Base-by-base conservation (phyloP, 2,888 invertebrate genomes). In the Lutraria lutraria region DNA sequence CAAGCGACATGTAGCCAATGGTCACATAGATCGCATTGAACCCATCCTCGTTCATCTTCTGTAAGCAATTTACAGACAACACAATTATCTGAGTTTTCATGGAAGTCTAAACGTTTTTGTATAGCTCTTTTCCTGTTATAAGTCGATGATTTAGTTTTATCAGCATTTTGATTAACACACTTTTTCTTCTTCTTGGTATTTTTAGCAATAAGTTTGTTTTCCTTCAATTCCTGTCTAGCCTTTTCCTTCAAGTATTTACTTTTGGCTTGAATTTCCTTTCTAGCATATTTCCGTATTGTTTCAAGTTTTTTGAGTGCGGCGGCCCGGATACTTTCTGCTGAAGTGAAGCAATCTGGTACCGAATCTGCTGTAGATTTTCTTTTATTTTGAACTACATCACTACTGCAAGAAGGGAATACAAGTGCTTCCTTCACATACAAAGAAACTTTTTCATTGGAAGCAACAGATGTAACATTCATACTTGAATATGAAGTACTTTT, bases 321-420 rank as follows among this genome's bases (percentile, higher is more conserved):
- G 4, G 21, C 72, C 19, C 85, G 34, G 19, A 89, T 88, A 25
- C 29, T 54, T 29, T 89, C 87, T 19, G 43, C 21, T 88, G 88
- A 88, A 29, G 85, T 88, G 34, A 85, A 72, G 53, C 85, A 79
- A 31, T 85, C 88, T n/a, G 88, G 82, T 25, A 85, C 76, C 21
- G 63, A 25, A 52, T 43, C 8, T 25, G 43, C 63, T n/a, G 21
- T 34, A 0, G 63, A 63, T 83, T 31, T 83, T 63, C 83, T 63
- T 83, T 63, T 63, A 34, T 34, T 43, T 43, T 63, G 13, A 68
- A 21, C 21, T 8, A 21, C n/a, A 60, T 60, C 68, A 43, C 34
- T 68, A 25, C n/a, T 68, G 34, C 34, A 63, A 31, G 63, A 68
- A 25, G 83, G 63, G 68, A 31, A 63, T 43, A 63, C 83, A n/a